Percentiles rank a stretch among this genome's conserved stretches.
These are phyloP conservation scores for Dryoscopus gambensis DNA, from an alignment of 2,113 vertebrate genomes.

Conservation along the genomic window DNA sequence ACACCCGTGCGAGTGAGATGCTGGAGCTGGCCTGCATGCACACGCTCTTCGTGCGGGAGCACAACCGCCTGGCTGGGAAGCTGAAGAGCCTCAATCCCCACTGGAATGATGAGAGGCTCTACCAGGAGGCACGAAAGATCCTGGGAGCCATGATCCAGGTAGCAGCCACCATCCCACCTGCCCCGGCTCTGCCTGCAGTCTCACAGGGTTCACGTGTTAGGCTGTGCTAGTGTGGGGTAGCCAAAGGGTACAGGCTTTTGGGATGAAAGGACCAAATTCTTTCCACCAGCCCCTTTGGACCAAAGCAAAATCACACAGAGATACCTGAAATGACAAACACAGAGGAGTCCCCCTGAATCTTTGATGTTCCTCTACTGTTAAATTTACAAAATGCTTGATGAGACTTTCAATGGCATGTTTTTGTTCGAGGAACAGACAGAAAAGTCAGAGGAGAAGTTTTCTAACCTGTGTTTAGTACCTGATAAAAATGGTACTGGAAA, in stretches of 20 bases:
- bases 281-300: neutral
- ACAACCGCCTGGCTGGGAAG: slow-evolving; percentile 80
- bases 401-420: neutral
- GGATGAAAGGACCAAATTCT: neutral
- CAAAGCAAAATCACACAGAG: neutral
- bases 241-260: neutral
- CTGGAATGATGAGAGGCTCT: slow-evolving; percentile 81
- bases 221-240: neutral
- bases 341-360: neutral
- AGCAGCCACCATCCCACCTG: neutral
- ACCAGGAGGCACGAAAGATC: slow-evolving; percentile 86
- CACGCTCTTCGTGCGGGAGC: slow-evolving; percentile 84
- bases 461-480: neutral
- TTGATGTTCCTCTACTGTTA: neutral
- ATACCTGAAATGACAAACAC: neutral
- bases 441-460: neutral
- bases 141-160: slow-evolving; percentile 87
- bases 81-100: slow-evolving; percentile 78
- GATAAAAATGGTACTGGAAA: neutral
- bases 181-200: neutral
- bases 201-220: accelerated
- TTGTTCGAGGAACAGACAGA: neutral
- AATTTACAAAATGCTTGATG: neutral
- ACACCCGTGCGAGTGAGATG: slow-evolving; percentile 82
- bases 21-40: slow-evolving; percentile 82